A percentile compares a stretch with the other conserved stretches of the same genome.
phyloP scores from a whole-genome alignment of 2,113 vertebrate genomes.

The Dromiciops gliroides region DNA sequence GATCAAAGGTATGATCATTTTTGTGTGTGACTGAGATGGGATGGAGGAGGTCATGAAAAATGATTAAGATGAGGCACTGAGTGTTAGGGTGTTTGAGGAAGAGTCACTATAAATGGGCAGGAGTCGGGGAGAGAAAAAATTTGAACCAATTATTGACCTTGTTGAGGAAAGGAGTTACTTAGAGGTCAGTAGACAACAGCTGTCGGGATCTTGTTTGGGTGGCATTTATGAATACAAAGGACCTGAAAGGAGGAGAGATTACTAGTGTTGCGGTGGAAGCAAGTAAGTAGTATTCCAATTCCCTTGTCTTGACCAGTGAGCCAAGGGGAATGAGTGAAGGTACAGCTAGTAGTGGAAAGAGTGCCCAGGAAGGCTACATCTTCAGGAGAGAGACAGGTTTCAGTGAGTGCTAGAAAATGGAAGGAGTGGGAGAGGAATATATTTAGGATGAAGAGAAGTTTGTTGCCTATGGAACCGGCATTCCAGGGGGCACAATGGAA shows the following conservation, averaged over 20 bases:
- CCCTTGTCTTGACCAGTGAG: background rate
- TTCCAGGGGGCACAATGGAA: background rate
- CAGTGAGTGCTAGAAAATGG: background rate
- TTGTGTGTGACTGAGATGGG: background rate
- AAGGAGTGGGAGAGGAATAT: background rate
- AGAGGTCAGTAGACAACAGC: no score
- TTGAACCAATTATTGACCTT: no score
- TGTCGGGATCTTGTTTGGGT: no score
- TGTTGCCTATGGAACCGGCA: background rate
- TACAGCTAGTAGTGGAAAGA: background rate
- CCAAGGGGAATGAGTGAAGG: background rate
- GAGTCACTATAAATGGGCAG: no score
- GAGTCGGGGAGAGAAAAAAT: no score
- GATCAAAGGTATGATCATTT: background rate
- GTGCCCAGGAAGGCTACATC: background rate
- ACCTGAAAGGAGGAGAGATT: no score
- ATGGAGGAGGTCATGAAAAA: no score
- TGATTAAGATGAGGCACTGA: no score
- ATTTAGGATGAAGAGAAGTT: background rate
- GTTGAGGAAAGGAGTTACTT: no score
- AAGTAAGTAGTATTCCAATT: background rate
- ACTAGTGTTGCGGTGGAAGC: no score
- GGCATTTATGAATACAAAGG: no score
- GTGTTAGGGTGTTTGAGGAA: no score
- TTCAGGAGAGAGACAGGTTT: background rate